phyloP scores from a whole-genome alignment of 2,888 invertebrate species.

The Nemurella pictetii region DNA sequence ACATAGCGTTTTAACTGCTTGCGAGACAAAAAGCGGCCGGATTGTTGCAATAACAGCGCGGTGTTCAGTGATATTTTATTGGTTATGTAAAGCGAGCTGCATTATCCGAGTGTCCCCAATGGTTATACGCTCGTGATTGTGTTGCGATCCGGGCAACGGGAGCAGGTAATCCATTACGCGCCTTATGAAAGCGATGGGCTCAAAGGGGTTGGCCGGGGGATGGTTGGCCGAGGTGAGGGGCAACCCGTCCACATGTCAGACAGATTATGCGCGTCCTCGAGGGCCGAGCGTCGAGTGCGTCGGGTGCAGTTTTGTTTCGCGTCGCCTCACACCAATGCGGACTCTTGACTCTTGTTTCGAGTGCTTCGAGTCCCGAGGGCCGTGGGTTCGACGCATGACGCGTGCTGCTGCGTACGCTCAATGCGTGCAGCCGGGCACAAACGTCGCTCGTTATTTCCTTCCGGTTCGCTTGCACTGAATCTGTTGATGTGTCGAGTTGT shows the following conservation, averaged over 20 bases:
- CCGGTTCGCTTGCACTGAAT: too few relatives aligned
- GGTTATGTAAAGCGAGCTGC: not conserved
- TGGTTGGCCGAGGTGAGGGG: not conserved
- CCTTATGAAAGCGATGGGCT: not conserved
- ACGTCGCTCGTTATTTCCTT: not conserved
- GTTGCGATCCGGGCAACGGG: not conserved
- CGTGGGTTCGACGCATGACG: not conserved
- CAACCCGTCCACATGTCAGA: not conserved
- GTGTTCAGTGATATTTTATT: not conserved
- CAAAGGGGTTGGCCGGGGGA: not conserved
- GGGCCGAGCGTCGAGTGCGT: not conserved
- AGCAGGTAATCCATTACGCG: not conserved
- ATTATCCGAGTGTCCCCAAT: not conserved
- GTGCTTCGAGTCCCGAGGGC: not conserved
- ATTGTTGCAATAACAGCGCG: not conserved
- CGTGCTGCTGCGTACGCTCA: not conserved
- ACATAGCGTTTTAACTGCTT: not conserved
- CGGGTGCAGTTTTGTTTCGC: not conserved
- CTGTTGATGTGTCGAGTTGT: too few relatives aligned
- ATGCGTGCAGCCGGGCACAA: not conserved
- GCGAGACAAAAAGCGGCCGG: not conserved
- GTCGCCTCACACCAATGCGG: not conserved
- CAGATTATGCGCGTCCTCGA: not conserved
- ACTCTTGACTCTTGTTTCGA: not conserved
- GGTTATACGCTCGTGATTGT: not conserved